phyloP scores from a whole-genome alignment of 2,797 vertebrate genomes.

The Champsocephalus esox region DNA sequence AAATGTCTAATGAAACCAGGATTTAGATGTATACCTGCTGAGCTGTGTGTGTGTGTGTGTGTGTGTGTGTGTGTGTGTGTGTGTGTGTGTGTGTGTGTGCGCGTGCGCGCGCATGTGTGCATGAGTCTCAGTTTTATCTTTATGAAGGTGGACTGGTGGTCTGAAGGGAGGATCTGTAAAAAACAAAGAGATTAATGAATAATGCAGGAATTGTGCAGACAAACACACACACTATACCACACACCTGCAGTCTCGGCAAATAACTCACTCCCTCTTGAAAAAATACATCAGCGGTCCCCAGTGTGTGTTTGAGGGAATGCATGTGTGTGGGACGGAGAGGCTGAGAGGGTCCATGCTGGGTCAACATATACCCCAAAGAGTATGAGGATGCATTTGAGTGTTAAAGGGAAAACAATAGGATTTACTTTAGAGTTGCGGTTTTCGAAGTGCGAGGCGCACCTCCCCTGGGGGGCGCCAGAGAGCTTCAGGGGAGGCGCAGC shows the following conservation, averaged over 20 bases:
- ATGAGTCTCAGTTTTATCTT: slow-evolving; percentile 40
- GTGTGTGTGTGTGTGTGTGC: slow-evolving; percentile 17
- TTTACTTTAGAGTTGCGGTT: slow-evolving; percentile 26
- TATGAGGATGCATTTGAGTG: slow-evolving; percentile 41
- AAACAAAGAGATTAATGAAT: slow-evolving; percentile 74
- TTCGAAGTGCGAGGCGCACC: too few relatives aligned
- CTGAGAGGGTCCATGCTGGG: slow-evolving; percentile 20
- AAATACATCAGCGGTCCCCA: slow-evolving; percentile 20
- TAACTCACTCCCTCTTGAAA: slow-evolving; percentile 11
- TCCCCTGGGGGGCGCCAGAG: too few relatives aligned
- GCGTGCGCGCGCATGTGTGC: neutral
- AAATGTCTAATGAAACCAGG: slow-evolving; percentile 41
- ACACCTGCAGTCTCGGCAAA: slow-evolving; percentile 8
- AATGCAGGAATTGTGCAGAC: slow-evolving; percentile 49
- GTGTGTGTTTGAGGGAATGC: slow-evolving; percentile 5
- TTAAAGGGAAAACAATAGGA: slow-evolving; percentile 45
- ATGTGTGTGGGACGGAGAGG: slow-evolving; percentile 9
- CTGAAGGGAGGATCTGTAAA: slow-evolving; percentile 58
- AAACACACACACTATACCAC: slow-evolving; percentile 6
- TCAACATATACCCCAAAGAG: slow-evolving; percentile 43
- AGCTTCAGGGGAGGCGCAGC: too few relatives aligned
- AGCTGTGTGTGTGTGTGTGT: slow-evolving; percentile 17
- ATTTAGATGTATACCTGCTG: slow-evolving; percentile 45
- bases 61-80: slow-evolving; percentile 22
- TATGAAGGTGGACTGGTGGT: slow-evolving; percentile 59